Conservation (phyloP, 2,888 invertebrate genomes). For the Drosophila cyrtoloma region DNA sequence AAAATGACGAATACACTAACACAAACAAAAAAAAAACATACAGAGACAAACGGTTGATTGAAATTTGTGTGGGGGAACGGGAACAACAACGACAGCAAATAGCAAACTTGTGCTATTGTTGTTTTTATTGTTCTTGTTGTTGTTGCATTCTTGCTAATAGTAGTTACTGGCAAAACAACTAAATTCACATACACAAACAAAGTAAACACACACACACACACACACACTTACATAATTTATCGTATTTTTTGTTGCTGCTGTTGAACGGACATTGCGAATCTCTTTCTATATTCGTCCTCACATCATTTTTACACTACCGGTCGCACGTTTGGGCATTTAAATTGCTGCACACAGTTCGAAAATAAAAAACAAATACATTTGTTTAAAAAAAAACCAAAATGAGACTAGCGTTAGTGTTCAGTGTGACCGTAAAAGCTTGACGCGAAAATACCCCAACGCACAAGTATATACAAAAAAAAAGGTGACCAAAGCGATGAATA, state of each 20-base stretch:
- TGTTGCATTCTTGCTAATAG: slow-evolving; percentile 58
- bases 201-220: slow-evolving; percentile 33
- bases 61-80: slow-evolving; percentile 76
- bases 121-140: slow-evolving; percentile 32
- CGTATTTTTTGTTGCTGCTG: slow-evolving; percentile 50
- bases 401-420: slow-evolving; percentile 57
- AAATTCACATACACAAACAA: slow-evolving; percentile 26
- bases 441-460: slow-evolving; percentile 13
- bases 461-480: slow-evolving; percentile 1
- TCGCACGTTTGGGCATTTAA: slow-evolving; percentile 40
- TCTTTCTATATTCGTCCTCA: slow-evolving; percentile 25
- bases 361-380: slow-evolving; percentile 75
- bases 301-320: slow-evolving; percentile 45
- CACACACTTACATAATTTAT: slow-evolving; percentile 73
- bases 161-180: slow-evolving; percentile 48
- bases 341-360: slow-evolving; percentile 54
- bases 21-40: slow-evolving; percentile 28
- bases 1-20: slow-evolving; percentile 69
- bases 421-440: slow-evolving; percentile 35
- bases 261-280: slow-evolving; percentile 60
- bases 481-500: slow-evolving; percentile 21
- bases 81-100: slow-evolving; percentile 66
- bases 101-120: slow-evolving; percentile 44
- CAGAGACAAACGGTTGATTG: slow-evolving; percentile 21
- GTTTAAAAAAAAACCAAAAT: slow-evolving; percentile 75